Conservation (phyloP, 2,888 invertebrate species). For the Biston betularia region DNA sequence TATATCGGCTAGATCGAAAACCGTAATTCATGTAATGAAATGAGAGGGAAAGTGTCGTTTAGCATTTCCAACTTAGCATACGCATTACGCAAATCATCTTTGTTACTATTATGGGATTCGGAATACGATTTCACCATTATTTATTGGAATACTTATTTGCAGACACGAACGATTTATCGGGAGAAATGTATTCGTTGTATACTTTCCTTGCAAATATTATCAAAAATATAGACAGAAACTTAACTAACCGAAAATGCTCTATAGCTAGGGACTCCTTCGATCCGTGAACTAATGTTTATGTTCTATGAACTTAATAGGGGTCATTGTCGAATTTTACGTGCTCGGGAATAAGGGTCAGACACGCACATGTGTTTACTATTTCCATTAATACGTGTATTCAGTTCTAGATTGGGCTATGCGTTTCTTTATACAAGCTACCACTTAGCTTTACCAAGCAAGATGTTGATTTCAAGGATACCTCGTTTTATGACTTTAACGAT, state of each 20-base stretch:
- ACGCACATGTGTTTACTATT: slow-evolving; percentile 10
- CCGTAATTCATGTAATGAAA: slow-evolving; percentile 38
- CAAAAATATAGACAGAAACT: slow-evolving; percentile 2
- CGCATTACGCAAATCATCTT: slow-evolving; percentile 18
- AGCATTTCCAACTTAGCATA: slow-evolving; percentile 22
- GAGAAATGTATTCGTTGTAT: neutral
- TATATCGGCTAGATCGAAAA: slow-evolving; percentile 29
- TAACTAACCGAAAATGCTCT: slow-evolving; percentile 6
- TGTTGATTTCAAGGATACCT: too few species aligned
- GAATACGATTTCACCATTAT: slow-evolving; percentile 28
- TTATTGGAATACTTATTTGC: slow-evolving; percentile 13
- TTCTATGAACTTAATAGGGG: slow-evolving; percentile 26
- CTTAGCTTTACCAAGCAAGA: too few species aligned
- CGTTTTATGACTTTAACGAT: too few species aligned
- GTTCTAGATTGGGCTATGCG: neutral
- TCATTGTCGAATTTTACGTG: slow-evolving; percentile 39
- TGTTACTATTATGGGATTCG: slow-evolving; percentile 14
- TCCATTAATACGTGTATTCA: neutral
- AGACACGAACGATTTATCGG: slow-evolving; percentile 17
- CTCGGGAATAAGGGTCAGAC: slow-evolving; percentile 31
- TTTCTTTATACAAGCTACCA: neutral
- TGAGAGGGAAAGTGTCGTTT: slow-evolving; percentile 40
- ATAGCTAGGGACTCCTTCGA: neutral
- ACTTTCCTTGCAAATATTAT: neutral
- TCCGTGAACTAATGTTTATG: slow-evolving; percentile 5